Base-by-base conservation (phyloP, 2,113 vertebrate genomes). In the Egretta garzetta region DNA sequence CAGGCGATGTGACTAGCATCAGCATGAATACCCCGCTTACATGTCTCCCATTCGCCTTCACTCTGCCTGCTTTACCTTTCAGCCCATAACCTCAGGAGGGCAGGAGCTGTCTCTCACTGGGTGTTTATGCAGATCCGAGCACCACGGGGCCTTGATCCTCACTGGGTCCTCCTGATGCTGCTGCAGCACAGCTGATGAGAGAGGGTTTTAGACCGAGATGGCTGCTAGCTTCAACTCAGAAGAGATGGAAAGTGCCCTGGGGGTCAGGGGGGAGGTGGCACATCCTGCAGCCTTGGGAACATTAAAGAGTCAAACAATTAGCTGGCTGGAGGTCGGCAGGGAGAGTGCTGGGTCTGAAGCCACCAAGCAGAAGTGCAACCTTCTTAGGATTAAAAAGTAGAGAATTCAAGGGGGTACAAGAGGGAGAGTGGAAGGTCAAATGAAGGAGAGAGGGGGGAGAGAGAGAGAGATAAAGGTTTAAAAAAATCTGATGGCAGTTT, bases 71-170 rank as follows among this genome's bases (percentile, higher is more conserved):
- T 81, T 85, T 68, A 66, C 27, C 49, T 64, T 89, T 80, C 62
- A 90, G 84, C 56, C 86, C 74, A 4, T 93, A 91, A 97, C 89
- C 93, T 82, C 80, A 6, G 63, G 41, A 95, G 91, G 93, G 84
- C 95, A 96, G 89, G 89, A 93, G 89, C 93, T 96, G 94, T 89
- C 95, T 97, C 91, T 95, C 86, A 89, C 41, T 6, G 70, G 33
- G 30, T 91, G 26, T 94, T 96, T 90, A 89, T 85, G 91, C 84
- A 93, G 86, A 81, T 83, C 86, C 71, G 86, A 96, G 68, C 72
- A 92, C 79, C 93, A 84, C 14, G 62, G 32, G 72, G 59, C 90
- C 88, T 95, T 91, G 88, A 93, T 87, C 93, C 87, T 96, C 37
- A 6, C 90, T 59, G 45, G 35, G 45, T 79, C 81, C 53, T 80